A percentile compares a stretch with the other conserved stretches of the same genome.
These are phyloP conservation scores for Neogale vison DNA, from an alignment of 2,113 vertebrate genomes.

Conservation along the genomic window DNA sequence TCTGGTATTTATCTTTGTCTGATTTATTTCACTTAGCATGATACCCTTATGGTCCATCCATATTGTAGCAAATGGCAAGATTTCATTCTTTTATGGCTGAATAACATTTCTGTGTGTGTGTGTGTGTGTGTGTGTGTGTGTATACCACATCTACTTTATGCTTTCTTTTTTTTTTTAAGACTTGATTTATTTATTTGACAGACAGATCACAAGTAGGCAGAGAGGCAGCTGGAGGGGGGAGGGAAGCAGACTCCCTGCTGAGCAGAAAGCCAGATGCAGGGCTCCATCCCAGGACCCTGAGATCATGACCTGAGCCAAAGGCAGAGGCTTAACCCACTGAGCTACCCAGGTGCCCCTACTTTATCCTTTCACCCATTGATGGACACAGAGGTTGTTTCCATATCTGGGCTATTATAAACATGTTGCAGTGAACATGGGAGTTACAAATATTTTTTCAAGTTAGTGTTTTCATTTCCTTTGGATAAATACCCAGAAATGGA, in stretches of 20 bases:
- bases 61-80: neutral
- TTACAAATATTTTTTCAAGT: neutral
- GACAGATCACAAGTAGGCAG: no score
- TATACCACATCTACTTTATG: neutral
- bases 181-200: no score
- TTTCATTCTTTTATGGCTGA: neutral
- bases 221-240: no score
- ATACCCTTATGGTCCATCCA: neutral
- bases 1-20: neutral
- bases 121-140: neutral
- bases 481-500: neutral
- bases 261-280: no score
- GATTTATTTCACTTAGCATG: neutral
- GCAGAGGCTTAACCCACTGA: no score
- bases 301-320: no score
- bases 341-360: neutral
- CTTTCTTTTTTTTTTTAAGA: neutral
- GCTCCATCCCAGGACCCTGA: no score
- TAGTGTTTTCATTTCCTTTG: neutral
- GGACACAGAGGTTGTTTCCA: neutral
- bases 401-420: neutral
- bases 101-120: neutral
- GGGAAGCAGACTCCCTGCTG: no score
- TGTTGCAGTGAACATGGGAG: neutral
- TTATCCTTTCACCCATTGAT: neutral